A percentile compares a stretch with the other conserved stretches of the same genome.
Evolutionary conservation across 2,797 vertebrate species (phyloP).

Genomic region (Allochrocebus solatus): DNA sequence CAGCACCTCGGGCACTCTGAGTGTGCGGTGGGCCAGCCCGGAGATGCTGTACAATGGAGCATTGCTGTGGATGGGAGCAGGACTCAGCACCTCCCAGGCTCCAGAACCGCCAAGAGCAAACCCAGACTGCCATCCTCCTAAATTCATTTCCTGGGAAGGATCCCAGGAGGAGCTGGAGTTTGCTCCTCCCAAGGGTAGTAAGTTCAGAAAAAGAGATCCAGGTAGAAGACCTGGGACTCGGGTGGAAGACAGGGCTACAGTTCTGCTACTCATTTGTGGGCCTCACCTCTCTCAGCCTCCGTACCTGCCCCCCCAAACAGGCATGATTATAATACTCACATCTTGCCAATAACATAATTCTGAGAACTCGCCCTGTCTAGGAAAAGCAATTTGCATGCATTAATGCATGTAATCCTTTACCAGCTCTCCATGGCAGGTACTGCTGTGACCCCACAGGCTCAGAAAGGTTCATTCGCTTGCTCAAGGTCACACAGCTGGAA

Average conservation of each 20-base stretch:
- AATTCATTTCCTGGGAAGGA: background rate
- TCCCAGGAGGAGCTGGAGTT: background rate
- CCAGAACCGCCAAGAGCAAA: background rate
- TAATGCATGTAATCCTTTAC: accelerated
- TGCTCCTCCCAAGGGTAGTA: background rate
- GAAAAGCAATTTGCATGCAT: background rate
- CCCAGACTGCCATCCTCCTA: background rate
- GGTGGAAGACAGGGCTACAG: background rate
- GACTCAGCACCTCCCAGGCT: background rate
- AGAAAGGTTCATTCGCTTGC: background rate
- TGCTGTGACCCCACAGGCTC: background rate
- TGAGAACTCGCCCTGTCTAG: too few relatives aligned
- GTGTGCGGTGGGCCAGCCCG: background rate
- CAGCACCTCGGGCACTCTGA: accelerated
- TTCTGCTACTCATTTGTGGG: background rate
- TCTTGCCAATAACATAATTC: background rate
- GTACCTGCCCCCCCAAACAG: background rate
- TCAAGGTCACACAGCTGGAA: background rate
- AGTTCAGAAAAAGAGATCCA: background rate
- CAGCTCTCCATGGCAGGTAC: background rate
- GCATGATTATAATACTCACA: background rate
- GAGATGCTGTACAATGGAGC: accelerated
- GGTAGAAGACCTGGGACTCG: background rate
- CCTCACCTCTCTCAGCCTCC: background rate
- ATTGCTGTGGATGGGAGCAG: too few relatives aligned